Evolutionary conservation across 2,797 vertebrate genomes (phyloP), one percentile per base, ranked within the genome.

Genomic region (Peromyscus nudipes): DNA sequence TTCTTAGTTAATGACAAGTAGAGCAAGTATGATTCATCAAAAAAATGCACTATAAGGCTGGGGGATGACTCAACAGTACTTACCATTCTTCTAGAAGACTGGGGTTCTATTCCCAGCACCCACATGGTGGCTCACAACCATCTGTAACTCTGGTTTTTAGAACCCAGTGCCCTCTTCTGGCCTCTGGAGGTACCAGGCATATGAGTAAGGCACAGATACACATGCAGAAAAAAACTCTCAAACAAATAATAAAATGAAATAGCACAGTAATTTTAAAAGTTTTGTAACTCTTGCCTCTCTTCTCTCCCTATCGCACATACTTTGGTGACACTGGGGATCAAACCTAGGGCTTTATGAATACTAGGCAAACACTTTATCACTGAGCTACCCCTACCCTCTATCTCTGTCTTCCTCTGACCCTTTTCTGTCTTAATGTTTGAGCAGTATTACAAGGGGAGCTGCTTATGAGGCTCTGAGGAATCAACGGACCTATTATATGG

Each of bases 21-120:
- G 95, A 95, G 75, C 60, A 95, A 73, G 1, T 29, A 79, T 57
- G 11, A 84, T 90, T 92, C 37, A 73, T 40, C 17, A 25, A 90
- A 96, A 67, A 52, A 67, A 43, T 79, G 7, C 21, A 67, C 43
- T 67, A 16, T 67, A 84, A 40, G 64, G 31, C 43, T 67, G 2
- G 10, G 43, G 31, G 6, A 82, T 85, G 64, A n/a, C 31, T 25
- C 40, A 31, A 64, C 16, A 65, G 60, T 46, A n/a, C 11, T 49
- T 67, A 21, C 6, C 19, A 49, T 4, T 23, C 29, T 67, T 67
- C 43, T 40, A 65, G 29, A 84, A 17, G 9, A 65, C 13, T 34
- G 40, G 82, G 16, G 27, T 46, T 46, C 6, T 4, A 46, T 46
- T 60, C 17, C 23, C 12, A 85, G 40, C 19, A n/a, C 6, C 21